Conservation (phyloP, 2,113 vertebrate species). For the Clupea harengus region DNA sequence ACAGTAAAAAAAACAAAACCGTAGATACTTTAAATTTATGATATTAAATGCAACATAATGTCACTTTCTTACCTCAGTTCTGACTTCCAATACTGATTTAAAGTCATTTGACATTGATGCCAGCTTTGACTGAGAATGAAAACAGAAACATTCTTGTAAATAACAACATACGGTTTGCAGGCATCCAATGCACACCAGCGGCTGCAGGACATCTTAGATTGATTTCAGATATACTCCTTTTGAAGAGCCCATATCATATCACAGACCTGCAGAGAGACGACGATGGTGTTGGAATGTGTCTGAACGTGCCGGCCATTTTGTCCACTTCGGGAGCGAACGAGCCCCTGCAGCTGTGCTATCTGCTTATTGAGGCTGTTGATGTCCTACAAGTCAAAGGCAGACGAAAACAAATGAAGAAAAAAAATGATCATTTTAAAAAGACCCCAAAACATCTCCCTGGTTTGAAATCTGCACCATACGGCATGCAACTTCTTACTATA, state of each 20-base stretch:
- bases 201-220: not conserved
- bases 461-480: not conserved
- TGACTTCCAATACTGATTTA: constrained; percentile 90
- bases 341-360: constrained; percentile 88
- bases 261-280: constrained; percentile 87
- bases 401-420: not conserved
- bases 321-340: constrained; percentile 79
- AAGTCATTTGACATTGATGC: constrained; percentile 94
- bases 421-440: not conserved
- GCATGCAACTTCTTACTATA: not conserved
- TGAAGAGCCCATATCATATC: not conserved
- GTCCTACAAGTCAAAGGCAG: constrained; percentile 69
- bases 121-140: constrained; percentile 81
- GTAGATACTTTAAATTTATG: too few relatives aligned
- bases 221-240: not conserved
- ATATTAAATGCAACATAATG: too few relatives aligned
- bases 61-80: constrained; percentile 81
- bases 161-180: not conserved
- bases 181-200: not conserved
- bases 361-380: constrained; percentile 92
- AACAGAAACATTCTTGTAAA: not conserved
- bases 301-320: constrained; percentile 87
- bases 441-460: not conserved
- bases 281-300: constrained; percentile 91
- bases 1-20: not conserved